Evolutionary conservation across 2,888 invertebrate species (phyloP), one percentile per base, ranked within the genome.

Genomic region (Cephalotes varians): DNA sequence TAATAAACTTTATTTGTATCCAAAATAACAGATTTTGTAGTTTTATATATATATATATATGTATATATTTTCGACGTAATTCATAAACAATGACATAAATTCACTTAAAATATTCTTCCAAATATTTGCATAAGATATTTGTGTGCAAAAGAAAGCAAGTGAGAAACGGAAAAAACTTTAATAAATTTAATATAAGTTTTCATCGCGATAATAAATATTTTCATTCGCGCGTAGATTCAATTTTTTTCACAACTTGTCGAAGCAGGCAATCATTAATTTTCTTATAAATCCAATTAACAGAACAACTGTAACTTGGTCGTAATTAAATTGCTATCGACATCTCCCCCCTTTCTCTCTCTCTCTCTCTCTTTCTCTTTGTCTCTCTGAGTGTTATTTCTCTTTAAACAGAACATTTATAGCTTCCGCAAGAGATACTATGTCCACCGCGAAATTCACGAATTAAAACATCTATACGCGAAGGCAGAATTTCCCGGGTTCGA

Each of bases 301-400:
- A 56, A 44, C 31, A 0, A 69, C 34, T 69, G 56, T 28, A 40
- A 65, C 2, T 10, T 40, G 28, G 7, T 62, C 21, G 4, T 15
- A 51, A 44, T 54, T 31, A 56, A 56, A 56, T 71, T 47, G 77
- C 9, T 49, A 65, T 49, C 56, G 40, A 69, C 56, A 67, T 67
- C 10, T 15, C 12, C 18, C 18, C 1, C 21, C 21, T 2, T 2
- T 31, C 31, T 9, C 9, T 25, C 2, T 18, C 31, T 15, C n/a
- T 37, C 60, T 3, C n/a, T 25, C 6, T 25, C 44, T 44, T 4
- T 25, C 0, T 44, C 44, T 51, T 10, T 28, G 18, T 9, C 21
- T 34, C n/a, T 18, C 40, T 25, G 56, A 40, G 12, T 2, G 34
- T n/a, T 18, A 65, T 44, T 56, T 72, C 37, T 49, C 34, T 37